These are phyloP conservation scores for Eolophus roseicapilla DNA, from an alignment of 2,113 vertebrate species.

Conservation along the genomic window DNA sequence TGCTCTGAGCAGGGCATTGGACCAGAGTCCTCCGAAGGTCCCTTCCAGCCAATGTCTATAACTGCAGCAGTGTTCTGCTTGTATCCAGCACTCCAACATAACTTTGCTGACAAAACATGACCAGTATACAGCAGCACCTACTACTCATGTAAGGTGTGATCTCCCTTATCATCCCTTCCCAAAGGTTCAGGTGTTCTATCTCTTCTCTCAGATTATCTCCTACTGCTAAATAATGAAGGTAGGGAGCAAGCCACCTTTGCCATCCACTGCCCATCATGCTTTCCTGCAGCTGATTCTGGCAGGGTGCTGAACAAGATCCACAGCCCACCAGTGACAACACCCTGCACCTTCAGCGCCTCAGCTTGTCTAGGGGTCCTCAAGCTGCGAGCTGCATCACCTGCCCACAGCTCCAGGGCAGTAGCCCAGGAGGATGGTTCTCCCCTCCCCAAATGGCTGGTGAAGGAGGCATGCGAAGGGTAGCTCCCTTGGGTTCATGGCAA, in stretches of 20 bases:
- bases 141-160: not conserved
- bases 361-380: not conserved
- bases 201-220: not conserved
- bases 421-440: not conserved
- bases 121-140: not conserved
- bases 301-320: conserved; percentile 63
- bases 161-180: not conserved
- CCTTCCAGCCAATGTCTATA: not conserved
- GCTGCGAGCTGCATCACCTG: not conserved
- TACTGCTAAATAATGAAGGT: not conserved
- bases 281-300: not conserved
- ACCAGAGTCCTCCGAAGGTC: not conserved
- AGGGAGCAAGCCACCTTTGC: not conserved
- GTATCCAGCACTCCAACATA: not conserved
- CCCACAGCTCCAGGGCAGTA: not conserved
- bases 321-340: not conserved
- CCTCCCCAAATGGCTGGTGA: conserved; percentile 57
- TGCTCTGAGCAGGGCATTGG: not conserved
- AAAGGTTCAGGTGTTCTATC: not conserved
- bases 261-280: not conserved
- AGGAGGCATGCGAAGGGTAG: conserved; percentile 65
- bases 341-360: not conserved
- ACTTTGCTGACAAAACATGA: not conserved
- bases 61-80: not conserved
- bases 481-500: conserved; percentile 48